Conservation (phyloP, 2,113 vertebrate genomes). For the Axis porcinus region DNA sequence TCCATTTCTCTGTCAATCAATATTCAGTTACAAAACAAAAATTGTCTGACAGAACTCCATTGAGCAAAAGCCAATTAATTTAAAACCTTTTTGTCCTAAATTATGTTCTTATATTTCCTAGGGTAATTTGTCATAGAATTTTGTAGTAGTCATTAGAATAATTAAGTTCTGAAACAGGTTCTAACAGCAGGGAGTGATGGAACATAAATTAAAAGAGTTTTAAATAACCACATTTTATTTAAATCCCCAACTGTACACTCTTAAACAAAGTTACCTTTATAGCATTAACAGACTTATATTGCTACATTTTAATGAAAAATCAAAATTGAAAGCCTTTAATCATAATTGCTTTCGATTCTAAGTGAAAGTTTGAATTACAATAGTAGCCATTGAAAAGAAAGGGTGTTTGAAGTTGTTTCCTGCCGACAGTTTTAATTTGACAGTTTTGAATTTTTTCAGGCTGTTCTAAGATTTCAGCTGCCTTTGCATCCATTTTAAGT, state of each 20-base stretch:
- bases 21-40: constrained; percentile 32
- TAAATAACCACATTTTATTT: constrained; percentile 70
- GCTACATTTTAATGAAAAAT: constrained; percentile 57
- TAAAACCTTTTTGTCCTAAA: constrained; percentile 50
- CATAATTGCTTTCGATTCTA: constrained; percentile 64
- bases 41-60: neutral
- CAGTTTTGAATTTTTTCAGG: constrained; percentile 45
- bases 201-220: constrained; percentile 70
- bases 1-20: constrained; percentile 17
- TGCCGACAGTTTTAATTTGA: constrained; percentile 56
- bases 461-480: neutral
- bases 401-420: constrained; percentile 48
- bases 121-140: constrained; percentile 58
- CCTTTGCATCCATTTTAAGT: constrained; percentile 8
- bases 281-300: constrained; percentile 26
- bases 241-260: constrained; percentile 48
- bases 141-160: constrained; percentile 55
- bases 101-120: constrained; percentile 44
- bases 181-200: constrained; percentile 23
- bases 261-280: constrained; percentile 71
- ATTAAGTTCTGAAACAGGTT: constrained; percentile 64
- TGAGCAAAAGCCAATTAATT: constrained; percentile 46
- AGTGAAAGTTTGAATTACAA: constrained; percentile 57
- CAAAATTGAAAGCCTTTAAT: constrained; percentile 58
- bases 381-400: constrained; percentile 7